phyloP scores from a whole-genome alignment of 2,888 invertebrate species.

The Dendrolimus houi region DNA sequence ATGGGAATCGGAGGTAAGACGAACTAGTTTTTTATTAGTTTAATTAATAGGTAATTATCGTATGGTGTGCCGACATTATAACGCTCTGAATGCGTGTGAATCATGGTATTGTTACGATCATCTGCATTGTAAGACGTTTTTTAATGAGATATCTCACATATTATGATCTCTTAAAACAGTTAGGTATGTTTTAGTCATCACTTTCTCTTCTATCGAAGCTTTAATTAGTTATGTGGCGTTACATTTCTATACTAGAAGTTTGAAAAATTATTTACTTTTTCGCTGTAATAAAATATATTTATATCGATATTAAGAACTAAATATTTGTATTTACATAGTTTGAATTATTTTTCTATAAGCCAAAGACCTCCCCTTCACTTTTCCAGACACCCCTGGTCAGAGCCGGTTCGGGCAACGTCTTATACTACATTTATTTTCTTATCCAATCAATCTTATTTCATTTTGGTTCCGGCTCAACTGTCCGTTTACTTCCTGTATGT shows the following conservation, averaged over 20 bases:
- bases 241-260: slow-evolving; percentile 10
- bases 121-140: slow-evolving; percentile 36
- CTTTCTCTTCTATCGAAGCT: slow-evolving; percentile 31
- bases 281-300: background rate
- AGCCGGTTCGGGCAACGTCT: background rate
- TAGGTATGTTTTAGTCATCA: slow-evolving; percentile 27
- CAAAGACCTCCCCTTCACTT: background rate
- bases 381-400: background rate
- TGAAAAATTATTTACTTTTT: background rate
- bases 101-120: slow-evolving; percentile 37
- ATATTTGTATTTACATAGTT: background rate
- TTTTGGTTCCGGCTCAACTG: background rate
- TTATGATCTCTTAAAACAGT: slow-evolving; percentile 42
- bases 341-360: background rate
- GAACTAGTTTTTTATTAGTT: slow-evolving; percentile 20
- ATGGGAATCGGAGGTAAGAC: slow-evolving; percentile 68
- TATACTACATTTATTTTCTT: background rate
- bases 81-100: slow-evolving; percentile 21
- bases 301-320: background rate
- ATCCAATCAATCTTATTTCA: background rate
- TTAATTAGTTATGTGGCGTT: slow-evolving; percentile 13
- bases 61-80: background rate
- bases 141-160: slow-evolving; percentile 21
- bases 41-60: background rate
- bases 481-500: background rate